Percentiles rank a stretch among this genome's conserved stretches.
Evolutionary conservation across 2,113 vertebrate genomes (phyloP).

Genomic region (Elgaria multicarinata): DNA sequence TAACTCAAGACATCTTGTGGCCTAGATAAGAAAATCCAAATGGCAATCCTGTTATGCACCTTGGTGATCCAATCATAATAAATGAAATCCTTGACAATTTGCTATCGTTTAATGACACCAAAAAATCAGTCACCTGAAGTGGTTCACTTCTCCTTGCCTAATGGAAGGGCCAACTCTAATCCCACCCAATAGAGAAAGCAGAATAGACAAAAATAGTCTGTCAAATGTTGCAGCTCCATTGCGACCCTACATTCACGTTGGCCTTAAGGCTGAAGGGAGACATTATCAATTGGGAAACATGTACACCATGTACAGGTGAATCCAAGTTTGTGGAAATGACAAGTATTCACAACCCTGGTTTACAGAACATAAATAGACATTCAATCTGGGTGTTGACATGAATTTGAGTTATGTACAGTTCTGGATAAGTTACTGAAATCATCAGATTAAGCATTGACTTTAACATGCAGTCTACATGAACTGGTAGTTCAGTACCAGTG

Average conservation of each 20-base stretch:
- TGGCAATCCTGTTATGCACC: too few relatives aligned
- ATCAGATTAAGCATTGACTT: background rate
- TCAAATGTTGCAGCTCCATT: background rate
- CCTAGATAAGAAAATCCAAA: background rate
- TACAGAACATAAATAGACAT: background rate
- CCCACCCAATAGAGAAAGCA: background rate
- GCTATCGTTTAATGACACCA: background rate
- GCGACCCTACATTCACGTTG: background rate
- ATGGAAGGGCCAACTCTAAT: background rate
- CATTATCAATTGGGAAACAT: background rate
- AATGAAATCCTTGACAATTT: background rate
- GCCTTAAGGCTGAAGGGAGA: background rate
- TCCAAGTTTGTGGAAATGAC: background rate
- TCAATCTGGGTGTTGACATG: background rate
- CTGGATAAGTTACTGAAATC: background rate
- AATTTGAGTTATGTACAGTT: background rate
- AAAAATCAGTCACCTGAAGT: background rate
- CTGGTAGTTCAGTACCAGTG: background rate
- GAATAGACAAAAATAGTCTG: background rate
- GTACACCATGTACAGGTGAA: background rate
- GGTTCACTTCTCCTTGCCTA: background rate
- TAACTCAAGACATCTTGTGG: background rate
- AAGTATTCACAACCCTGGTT: background rate
- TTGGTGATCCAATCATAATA: background rate
- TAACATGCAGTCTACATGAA: background rate